Percentiles rank a stretch among this genome's conserved stretches.
Evolutionary conservation across 2,797 vertebrate species (phyloP).

Genomic region (Chloroceryle inda): DNA sequence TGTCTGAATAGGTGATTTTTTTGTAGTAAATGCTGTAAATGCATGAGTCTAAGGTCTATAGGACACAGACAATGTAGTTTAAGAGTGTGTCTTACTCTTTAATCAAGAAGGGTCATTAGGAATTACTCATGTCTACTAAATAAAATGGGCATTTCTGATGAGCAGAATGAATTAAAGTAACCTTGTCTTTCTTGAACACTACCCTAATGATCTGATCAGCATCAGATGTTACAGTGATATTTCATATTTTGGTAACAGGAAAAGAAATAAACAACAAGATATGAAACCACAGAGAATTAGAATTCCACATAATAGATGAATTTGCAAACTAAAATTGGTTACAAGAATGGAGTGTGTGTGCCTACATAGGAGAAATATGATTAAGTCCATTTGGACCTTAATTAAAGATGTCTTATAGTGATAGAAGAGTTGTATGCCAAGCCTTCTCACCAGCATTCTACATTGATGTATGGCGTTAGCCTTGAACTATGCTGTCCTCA

Average conservation of each 20-base stretch:
- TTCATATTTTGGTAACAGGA: background rate
- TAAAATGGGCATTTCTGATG: background rate
- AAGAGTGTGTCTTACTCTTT: background rate
- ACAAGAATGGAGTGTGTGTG: background rate
- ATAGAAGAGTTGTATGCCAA: background rate
- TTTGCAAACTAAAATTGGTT: background rate
- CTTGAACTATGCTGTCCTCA: constrained; percentile 9
- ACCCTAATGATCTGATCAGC: background rate
- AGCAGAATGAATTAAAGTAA: background rate
- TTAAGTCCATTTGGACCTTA: background rate
- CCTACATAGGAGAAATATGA: background rate
- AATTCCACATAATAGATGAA: background rate
- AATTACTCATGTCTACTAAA: background rate
- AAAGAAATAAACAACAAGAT: background rate
- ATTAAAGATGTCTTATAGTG: background rate
- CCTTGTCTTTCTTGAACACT: background rate
- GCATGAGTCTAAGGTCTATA: background rate
- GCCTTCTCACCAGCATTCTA: background rate
- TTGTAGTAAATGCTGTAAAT: background rate
- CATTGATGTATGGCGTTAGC: background rate
- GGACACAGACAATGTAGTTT: background rate
- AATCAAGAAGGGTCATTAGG: background rate
- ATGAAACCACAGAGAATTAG: background rate
- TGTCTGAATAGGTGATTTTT: background rate
- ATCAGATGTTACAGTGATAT: background rate